These are phyloP conservation scores for Oligia latruncula DNA, from an alignment of 2,888 invertebrate species.

Conservation along the genomic window DNA sequence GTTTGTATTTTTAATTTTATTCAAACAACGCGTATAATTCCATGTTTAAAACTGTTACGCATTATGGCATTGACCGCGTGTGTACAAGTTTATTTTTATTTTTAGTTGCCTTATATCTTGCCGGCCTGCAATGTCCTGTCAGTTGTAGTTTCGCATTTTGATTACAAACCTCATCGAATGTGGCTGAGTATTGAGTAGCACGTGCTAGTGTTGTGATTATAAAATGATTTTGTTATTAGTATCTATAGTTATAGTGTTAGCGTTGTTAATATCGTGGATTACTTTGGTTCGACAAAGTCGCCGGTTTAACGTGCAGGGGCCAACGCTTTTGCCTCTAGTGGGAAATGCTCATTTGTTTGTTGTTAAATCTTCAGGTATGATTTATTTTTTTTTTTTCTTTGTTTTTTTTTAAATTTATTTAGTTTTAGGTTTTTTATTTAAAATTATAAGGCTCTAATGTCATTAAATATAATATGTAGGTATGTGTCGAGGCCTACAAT, in stretches of 20 bases:
- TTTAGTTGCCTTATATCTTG: constrained; percentile 36
- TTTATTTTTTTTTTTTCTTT: too few relatives aligned
- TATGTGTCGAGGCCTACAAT: background rate
- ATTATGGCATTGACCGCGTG: constrained; percentile 33
- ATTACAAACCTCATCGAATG: constrained; percentile 50
- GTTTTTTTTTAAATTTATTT: too few relatives aligned
- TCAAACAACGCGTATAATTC: too few relatives aligned
- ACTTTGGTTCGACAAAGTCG: constrained; percentile 68
- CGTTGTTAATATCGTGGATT: constrained; percentile 74
- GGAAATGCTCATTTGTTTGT: constrained; percentile 87
- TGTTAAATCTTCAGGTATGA: constrained; percentile 81
- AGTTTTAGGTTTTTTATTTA: background rate
- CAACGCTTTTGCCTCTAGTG: constrained; percentile 83
- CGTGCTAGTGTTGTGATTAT: constrained; percentile 76
- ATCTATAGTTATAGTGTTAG: constrained; percentile 52
- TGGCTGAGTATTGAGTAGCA: constrained; percentile 41
- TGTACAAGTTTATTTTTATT: constrained; percentile 32
- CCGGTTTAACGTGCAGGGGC: constrained; percentile 75
- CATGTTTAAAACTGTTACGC: too few relatives aligned
- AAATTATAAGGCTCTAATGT: too few relatives aligned
- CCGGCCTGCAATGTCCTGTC: constrained; percentile 38
- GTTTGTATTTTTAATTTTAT: too few relatives aligned
- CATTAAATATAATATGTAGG: background rate
- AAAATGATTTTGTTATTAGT: constrained; percentile 68
- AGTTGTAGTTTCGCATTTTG: constrained; percentile 36